Conservation (phyloP, 1,140 invertebrate species). For the Oppia nitens region DNA sequence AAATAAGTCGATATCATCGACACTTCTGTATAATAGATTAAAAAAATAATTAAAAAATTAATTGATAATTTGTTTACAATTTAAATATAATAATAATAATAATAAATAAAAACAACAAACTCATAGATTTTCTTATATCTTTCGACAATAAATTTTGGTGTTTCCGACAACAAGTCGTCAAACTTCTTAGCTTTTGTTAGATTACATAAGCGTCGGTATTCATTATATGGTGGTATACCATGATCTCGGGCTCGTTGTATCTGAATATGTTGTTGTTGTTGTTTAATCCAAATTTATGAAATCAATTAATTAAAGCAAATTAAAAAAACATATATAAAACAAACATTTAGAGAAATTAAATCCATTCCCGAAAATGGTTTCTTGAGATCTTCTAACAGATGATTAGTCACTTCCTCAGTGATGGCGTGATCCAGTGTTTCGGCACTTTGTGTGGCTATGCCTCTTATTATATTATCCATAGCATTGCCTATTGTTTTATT, state of each 20-base stretch:
- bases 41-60: constrained; percentile 2
- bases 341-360: constrained; percentile 69
- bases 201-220: constrained; percentile 38
- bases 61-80: background rate
- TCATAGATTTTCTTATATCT: constrained; percentile 31
- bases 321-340: no score
- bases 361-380: constrained; percentile 71
- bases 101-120: constrained; percentile 20
- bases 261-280: background rate
- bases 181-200: constrained; percentile 45
- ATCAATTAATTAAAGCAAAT: no score
- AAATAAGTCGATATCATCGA: constrained; percentile 41
- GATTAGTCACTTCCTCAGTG: constrained; percentile 81
- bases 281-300: constrained; percentile 24
- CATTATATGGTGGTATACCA: constrained; percentile 43
- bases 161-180: constrained; percentile 47
- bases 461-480: constrained; percentile 69
- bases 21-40: constrained; percentile 29
- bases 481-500: constrained; percentile 33
- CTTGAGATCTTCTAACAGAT: constrained; percentile 69
- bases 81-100: constrained; percentile 6
- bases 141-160: constrained; percentile 38
- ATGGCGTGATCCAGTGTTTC: constrained; percentile 86
- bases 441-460: constrained; percentile 71
- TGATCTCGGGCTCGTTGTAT: constrained; percentile 40